Conservation (phyloP, 2,113 vertebrate genomes). For the Neoarius graeffei region DNA sequence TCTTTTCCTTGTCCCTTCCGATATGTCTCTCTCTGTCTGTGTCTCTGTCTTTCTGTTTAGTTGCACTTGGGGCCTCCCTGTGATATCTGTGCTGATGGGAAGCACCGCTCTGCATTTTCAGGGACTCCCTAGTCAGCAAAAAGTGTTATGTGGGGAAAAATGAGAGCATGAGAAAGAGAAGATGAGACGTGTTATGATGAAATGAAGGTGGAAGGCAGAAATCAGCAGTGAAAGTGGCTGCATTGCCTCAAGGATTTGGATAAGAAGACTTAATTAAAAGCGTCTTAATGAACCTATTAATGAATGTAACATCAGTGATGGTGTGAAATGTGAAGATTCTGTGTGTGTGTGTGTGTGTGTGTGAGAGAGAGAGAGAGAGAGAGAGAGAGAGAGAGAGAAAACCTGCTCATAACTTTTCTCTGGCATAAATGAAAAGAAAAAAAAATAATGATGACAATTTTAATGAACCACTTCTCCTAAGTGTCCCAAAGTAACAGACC, state of each 20-base stretch:
- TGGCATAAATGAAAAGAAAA: background rate
- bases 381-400: background rate
- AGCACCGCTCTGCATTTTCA: slow-evolving; percentile 36
- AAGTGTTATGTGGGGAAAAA: slow-evolving; percentile 4
- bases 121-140: slow-evolving; percentile 54
- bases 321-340: background rate
- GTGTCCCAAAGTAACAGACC: slow-evolving; percentile 32
- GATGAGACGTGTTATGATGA: background rate
- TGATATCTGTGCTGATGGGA: slow-evolving; percentile 32
- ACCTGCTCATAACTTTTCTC: slow-evolving; percentile 34
- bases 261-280: slow-evolving; percentile 55
- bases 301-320: slow-evolving; percentile 40
- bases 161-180: background rate
- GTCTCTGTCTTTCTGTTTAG: slow-evolving; percentile 40
- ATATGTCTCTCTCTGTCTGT: slow-evolving; percentile 42
- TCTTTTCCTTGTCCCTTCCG: slow-evolving; percentile 49
- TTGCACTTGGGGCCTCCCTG: slow-evolving; percentile 47
- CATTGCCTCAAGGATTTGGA: slow-evolving; percentile 34
- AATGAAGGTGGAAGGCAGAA: slow-evolving; percentile 25
- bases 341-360: background rate
- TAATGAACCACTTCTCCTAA: slow-evolving; percentile 25
- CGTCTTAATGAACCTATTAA: slow-evolving; percentile 52
- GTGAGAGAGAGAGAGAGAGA: background rate
- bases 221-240: background rate
- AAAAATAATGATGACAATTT: background rate